A percentile compares a stretch with the other conserved stretches of the same genome.
Evolutionary conservation across 2,888 invertebrate genomes (phyloP).

Genomic region (Aromia moschata): DNA sequence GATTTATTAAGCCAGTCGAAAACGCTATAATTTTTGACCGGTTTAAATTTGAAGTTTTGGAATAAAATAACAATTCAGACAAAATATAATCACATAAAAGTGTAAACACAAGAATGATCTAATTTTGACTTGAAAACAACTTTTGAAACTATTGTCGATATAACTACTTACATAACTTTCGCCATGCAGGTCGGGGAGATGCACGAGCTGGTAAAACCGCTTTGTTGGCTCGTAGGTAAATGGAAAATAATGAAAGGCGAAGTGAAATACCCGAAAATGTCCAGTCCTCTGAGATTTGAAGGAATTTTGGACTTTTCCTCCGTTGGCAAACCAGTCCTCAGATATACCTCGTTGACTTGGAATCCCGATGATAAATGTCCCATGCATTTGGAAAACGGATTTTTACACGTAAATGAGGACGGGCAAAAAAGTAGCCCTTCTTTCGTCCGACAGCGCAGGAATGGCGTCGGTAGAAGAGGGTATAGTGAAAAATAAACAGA

Average conservation of each 20-base stretch:
- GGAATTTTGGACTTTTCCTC: slow-evolving; percentile 69
- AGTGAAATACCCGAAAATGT: slow-evolving; percentile 69
- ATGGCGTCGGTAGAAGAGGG: slow-evolving; percentile 71
- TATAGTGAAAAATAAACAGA: slow-evolving; percentile 49
- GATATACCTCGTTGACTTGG: slow-evolving; percentile 66
- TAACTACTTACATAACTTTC: too few relatives aligned
- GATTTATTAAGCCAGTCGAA: too few relatives aligned
- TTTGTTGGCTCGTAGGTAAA: slow-evolving; percentile 29
- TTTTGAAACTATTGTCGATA: too few relatives aligned
- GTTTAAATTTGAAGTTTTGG: too few relatives aligned
- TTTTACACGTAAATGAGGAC: slow-evolving; percentile 65
- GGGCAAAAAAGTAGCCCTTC: slow-evolving; percentile 67
- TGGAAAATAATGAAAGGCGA: slow-evolving; percentile 54
- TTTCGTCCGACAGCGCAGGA: slow-evolving; percentile 72
- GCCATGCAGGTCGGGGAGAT: slow-evolving; percentile 19
- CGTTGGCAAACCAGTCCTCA: slow-evolving; percentile 71
- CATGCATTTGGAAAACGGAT: slow-evolving; percentile 73
- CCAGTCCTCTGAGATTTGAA: slow-evolving; percentile 66
- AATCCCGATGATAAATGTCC: slow-evolving; percentile 66
- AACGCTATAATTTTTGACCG: too few relatives aligned
- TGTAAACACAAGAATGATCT: too few relatives aligned
- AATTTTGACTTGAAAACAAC: too few relatives aligned
- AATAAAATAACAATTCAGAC: too few relatives aligned
- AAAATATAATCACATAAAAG: too few relatives aligned
- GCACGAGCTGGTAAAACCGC: slow-evolving; percentile 28